Conservation (phyloP, 2,888 invertebrate species). For the Drepanosiphum platanoidis region DNA sequence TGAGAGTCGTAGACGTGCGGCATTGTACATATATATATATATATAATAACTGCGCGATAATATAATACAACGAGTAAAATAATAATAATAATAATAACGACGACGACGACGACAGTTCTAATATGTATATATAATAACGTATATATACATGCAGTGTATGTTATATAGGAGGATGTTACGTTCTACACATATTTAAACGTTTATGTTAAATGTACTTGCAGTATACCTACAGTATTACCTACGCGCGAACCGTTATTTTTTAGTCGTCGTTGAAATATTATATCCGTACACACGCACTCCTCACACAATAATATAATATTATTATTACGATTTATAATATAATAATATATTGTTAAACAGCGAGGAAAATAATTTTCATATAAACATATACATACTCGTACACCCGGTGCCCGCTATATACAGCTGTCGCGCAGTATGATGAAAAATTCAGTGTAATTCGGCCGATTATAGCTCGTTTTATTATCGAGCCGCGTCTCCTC, state of each 20-base stretch:
- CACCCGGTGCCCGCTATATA: too few species aligned
- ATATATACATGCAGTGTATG: too few species aligned
- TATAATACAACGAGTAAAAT: not conserved
- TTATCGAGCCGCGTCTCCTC: too few species aligned
- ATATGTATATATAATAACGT: not conserved
- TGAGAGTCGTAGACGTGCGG: conserved; percentile 1
- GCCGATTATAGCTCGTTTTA: too few species aligned
- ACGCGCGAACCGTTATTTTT: conserved; percentile 11
- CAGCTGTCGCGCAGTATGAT: too few species aligned
- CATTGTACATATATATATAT: too few species aligned
- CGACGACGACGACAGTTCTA: not conserved
- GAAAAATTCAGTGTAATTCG: too few species aligned
- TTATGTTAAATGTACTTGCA: not conserved
- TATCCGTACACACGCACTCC: not conserved
- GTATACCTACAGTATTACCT: not conserved
- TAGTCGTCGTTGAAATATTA: not conserved
- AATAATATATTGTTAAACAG: not conserved
- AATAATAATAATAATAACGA: too few species aligned
- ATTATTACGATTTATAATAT: too few species aligned
- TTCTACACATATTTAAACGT: conserved; percentile 32
- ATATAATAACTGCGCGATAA: too few species aligned
- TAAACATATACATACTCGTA: too few species aligned
- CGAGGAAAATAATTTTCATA: not conserved
- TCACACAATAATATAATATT: not conserved
- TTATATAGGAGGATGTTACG: not conserved